phyloP scores from a whole-genome alignment of 2,113 vertebrate genomes.

The Sciurus niger region DNA sequence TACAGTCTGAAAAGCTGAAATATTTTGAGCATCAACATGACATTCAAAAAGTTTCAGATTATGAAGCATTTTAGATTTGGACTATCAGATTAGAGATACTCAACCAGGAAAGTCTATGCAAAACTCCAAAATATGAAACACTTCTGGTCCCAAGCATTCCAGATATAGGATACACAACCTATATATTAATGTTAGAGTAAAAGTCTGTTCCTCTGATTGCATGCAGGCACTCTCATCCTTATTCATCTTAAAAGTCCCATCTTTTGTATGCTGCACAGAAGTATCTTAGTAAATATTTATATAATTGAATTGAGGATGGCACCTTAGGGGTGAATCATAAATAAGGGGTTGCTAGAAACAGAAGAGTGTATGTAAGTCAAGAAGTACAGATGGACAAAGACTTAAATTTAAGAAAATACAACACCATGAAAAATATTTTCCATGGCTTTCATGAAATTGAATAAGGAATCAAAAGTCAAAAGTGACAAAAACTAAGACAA shows the following conservation, averaged over 20 bases:
- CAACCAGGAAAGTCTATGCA: not conserved
- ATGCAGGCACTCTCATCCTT: not conserved
- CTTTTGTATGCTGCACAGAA: not conserved
- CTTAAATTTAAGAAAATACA: conserved; percentile 25
- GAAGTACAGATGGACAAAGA: not conserved
- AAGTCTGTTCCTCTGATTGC: not conserved
- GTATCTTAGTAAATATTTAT: conserved; percentile 6
- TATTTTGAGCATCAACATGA: not conserved
- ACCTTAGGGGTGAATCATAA: not conserved
- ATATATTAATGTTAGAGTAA: conserved; percentile 12
- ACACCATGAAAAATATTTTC: not conserved
- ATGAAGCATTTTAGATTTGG: too few species aligned
- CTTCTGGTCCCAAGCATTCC: not conserved
- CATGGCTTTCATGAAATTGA: too few species aligned
- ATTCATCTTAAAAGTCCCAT: not conserved
- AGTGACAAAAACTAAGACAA: not conserved
- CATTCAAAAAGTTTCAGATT: not conserved
- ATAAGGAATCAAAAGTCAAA: too few species aligned
- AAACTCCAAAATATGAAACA: not conserved
- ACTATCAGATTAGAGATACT: not conserved
- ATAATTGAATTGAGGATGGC: conserved; percentile 7
- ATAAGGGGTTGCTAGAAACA: not conserved
- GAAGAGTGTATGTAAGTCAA: not conserved
- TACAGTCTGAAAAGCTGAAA: not conserved
- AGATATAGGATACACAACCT: not conserved